Percentiles rank a stretch among this genome's conserved stretches.
Conservation (phyloP, 2,113 vertebrate genomes). For the Steatornis caripensis region DNA sequence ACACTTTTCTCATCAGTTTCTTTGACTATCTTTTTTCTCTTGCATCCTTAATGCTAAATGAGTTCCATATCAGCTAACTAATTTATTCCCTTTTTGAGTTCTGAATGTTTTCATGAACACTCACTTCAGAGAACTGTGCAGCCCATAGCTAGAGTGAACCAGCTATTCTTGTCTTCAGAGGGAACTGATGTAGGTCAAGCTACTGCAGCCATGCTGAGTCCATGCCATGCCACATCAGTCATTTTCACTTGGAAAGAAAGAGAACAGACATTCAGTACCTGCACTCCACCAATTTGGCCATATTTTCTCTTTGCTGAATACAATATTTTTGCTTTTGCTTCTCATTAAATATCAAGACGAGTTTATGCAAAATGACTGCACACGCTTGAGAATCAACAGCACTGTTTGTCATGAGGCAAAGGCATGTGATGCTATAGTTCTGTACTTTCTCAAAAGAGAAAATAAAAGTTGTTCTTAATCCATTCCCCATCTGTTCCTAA, state of each 20-base stretch:
- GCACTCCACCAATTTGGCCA: neutral
- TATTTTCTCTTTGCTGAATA: neutral
- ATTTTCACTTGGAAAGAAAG: neutral
- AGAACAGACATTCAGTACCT: neutral
- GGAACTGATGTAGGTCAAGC: neutral
- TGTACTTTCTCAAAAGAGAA: neutral
- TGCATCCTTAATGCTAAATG: neutral
- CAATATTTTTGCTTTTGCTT: neutral
- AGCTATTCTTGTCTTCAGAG: neutral
- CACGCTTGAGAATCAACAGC: neutral
- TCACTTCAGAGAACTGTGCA: neutral
- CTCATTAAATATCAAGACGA: neutral
- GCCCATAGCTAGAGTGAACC: neutral
- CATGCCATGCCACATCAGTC: neutral
- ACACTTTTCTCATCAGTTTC: neutral
- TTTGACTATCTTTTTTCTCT: neutral
- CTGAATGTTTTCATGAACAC: neutral
- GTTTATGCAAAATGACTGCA: neutral
- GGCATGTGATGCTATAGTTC: neutral
- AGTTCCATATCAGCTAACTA: neutral
- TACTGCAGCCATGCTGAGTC: fast-evolving
- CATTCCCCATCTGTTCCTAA: neutral
- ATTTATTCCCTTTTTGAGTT: neutral
- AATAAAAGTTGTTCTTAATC: neutral
- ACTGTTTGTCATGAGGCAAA: neutral